A percentile compares a stretch with the other conserved stretches of the same genome.
phyloP scores from a whole-genome alignment of 2,113 vertebrate species.

The Hippoglossus stenolepis region DNA sequence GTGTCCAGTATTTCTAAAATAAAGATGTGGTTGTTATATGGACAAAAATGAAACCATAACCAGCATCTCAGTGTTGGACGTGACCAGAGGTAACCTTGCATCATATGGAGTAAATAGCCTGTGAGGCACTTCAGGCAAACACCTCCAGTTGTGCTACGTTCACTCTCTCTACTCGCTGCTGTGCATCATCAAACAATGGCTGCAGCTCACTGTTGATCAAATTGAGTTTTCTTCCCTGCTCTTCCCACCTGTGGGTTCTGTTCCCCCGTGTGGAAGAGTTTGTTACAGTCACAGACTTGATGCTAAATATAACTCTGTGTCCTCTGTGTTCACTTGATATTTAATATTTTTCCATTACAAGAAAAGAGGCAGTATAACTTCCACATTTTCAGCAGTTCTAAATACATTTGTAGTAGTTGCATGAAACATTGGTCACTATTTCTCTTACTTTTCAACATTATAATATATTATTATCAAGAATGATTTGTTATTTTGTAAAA shows the following conservation, averaged over 20 bases:
- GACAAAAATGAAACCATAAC: too few species aligned
- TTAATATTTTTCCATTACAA: background rate
- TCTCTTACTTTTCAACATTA: too few species aligned
- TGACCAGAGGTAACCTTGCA: background rate
- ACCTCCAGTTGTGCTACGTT: background rate
- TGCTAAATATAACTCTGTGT: background rate
- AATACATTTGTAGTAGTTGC: too few species aligned
- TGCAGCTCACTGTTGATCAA: conserved; percentile 23
- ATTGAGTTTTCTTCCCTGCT: conserved; percentile 21
- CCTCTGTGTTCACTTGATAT: too few species aligned
- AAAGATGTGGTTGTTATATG: too few species aligned
- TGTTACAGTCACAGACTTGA: conserved; percentile 27
- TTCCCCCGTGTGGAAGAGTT: conserved; percentile 4
- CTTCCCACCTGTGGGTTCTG: background rate
- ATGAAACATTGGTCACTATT: too few species aligned
- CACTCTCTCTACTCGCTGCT: background rate
- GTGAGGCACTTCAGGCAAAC: background rate
- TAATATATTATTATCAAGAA: too few species aligned
- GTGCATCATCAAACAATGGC: background rate
- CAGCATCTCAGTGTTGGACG: background rate
- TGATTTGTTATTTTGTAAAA: too few species aligned
- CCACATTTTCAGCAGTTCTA: background rate
- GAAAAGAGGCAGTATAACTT: background rate
- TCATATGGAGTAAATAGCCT: background rate
- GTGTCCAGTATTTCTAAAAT: too few species aligned